Base-by-base conservation (phyloP, 2,113 vertebrate genomes). In the Coptodon rendalli region DNA sequence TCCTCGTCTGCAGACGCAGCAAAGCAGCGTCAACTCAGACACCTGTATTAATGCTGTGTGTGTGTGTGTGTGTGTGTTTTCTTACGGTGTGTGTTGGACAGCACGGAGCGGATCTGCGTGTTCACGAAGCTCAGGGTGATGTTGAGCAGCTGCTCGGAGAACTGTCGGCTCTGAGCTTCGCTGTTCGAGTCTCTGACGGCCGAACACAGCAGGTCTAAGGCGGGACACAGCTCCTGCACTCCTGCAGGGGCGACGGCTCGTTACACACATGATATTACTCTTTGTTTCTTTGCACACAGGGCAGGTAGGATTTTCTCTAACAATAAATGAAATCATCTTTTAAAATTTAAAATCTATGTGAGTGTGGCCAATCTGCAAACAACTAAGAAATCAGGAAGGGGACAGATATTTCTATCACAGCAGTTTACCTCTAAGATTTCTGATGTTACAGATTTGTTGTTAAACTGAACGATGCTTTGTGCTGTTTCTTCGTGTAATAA, bases 141-240 rank as follows among this genome's bases (percentile, higher is more conserved):
- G 93, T 92, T 96, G 76, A 99, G 96, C 81, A 99, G 96, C 78
- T 99, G 98, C 79, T 99, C 98, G 0, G 98, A 98, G 80, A 99
- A 99, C 89, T 97, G 98, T 34, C 97, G 97, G 89, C 98, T 98
- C 82, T 98, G 97, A 40, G 97, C 94, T 92, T 99, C 99, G 10
- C 96, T 91, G 82, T 98, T 94, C 1, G 95, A 98, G 17, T 97
- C 98, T 88, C 88, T 97, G 94, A 99, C 97, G 1, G 98, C 96
- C 4, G 95, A 96, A 78, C 95, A 97, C 38, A 99, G 96, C 56
- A 99, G 92, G 91, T 99, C 96, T 54, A 99, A 86, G 2, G 99
- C 98, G 40, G 98, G 98, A 80, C 92, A 95, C 86, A 99, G 83
- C 80, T 97, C 97, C 93, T 98, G 95, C 29, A 99, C 66, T 90